A percentile compares a stretch with the other conserved stretches of the same genome.
Conservation (phyloP, 2,113 vertebrate species). For the Eleginops maclovinus region DNA sequence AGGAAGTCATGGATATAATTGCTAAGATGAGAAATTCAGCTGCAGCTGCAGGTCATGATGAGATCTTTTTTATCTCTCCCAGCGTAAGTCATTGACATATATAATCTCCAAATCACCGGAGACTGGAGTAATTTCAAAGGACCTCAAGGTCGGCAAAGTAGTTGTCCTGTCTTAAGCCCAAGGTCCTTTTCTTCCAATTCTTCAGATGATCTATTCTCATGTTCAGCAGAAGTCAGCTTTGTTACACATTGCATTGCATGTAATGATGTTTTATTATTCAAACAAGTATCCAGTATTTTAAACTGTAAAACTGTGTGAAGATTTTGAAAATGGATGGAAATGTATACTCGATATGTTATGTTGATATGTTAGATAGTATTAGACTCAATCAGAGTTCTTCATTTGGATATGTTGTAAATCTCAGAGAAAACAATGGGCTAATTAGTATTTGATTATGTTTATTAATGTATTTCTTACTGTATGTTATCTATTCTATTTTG, state of each 20-base stretch:
- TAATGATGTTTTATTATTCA: neutral
- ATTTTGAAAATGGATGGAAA: neutral
- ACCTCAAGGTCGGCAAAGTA: conserved; percentile 35
- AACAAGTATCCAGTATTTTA: neutral
- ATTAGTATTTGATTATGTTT: no score
- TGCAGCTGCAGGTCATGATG: conserved; percentile 56
- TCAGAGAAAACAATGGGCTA: conserved; percentile 24
- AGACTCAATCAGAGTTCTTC: neutral
- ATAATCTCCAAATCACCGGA: conserved; percentile 50
- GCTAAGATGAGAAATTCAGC: conserved; percentile 53
- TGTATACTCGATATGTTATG: neutral
- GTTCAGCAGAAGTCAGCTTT: neutral
- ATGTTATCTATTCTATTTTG: conserved; percentile 3
- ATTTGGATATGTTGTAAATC: neutral
- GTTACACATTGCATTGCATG: neutral
- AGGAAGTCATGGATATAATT: conserved; percentile 67
- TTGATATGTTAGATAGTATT: neutral
- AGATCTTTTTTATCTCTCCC: conserved; percentile 53
- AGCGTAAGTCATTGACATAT: conserved; percentile 49
- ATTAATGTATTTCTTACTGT: neutral
- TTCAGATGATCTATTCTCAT: conserved; percentile 8
- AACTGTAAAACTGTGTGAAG: neutral
- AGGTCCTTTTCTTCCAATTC: conserved; percentile 14
- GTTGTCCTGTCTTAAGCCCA: conserved; percentile 25
- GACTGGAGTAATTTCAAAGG: conserved; percentile 46